Conservation (phyloP, 2,797 vertebrate species). For the Capromys pilorides region DNA sequence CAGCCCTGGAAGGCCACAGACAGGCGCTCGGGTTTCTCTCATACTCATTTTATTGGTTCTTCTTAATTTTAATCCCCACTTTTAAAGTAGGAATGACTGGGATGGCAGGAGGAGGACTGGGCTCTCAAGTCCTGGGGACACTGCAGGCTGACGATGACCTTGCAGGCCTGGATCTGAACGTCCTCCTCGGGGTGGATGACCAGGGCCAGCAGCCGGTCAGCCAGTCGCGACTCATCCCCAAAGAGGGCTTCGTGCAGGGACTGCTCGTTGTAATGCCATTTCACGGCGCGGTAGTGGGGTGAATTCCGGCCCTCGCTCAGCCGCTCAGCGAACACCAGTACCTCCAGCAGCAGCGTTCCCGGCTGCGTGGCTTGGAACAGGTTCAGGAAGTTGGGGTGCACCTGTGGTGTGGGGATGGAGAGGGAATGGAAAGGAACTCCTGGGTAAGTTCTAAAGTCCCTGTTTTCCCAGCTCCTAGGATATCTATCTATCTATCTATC, state of each 20-base stretch:
- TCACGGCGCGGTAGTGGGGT: conserved; percentile 28
- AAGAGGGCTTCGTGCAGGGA: conserved; percentile 67
- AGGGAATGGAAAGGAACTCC: background rate
- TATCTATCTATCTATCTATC: no score
- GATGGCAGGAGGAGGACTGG: background rate
- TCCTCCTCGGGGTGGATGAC: conserved; percentile 72
- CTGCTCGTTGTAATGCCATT: conserved; percentile 72
- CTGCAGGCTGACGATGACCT: conserved; percentile 72
- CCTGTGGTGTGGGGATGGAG: background rate
- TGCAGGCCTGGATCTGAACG: conserved; percentile 75
- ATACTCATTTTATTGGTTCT: conserved; percentile 75
- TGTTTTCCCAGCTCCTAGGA: background rate
- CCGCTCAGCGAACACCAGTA: conserved; percentile 73
- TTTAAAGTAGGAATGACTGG: conserved; percentile 49
- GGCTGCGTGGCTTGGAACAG: conserved; percentile 60
- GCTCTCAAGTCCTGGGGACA: background rate
- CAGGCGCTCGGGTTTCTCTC: conserved; percentile 28
- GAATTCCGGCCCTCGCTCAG: conserved; percentile 74
- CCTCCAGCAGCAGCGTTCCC: conserved; percentile 21
- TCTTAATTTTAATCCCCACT: background rate
- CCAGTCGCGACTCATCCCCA: conserved; percentile 56
- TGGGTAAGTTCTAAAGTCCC: background rate
- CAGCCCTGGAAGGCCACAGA: background rate
- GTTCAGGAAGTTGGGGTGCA: conserved; percentile 68
- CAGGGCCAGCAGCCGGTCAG: conserved; percentile 67